These are phyloP conservation scores for Melanogrammus aeglefinus DNA, from an alignment of 2,797 vertebrate genomes.

Conservation along the genomic window DNA sequence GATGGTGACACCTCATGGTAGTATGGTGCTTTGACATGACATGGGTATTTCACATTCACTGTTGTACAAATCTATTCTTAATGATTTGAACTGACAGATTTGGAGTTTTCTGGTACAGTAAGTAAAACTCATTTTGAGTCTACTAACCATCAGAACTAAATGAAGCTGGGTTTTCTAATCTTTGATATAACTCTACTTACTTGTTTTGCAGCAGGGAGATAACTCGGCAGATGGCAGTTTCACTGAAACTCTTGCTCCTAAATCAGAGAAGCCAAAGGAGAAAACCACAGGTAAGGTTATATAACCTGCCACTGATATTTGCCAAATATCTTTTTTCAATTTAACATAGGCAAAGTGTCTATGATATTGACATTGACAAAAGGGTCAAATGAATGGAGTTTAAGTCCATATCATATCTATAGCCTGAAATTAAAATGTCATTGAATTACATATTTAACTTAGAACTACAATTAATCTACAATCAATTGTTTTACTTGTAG, in stretches of 20 bases:
- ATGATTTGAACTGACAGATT: not conserved
- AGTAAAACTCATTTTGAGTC: not conserved
- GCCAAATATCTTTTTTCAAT: not conserved
- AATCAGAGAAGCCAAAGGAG: conserved; percentile 13
- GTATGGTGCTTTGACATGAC: not conserved
- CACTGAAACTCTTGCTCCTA: conserved; percentile 27
- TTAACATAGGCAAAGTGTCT: too few relatives aligned
- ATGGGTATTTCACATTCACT: not conserved
- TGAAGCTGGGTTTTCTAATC: not conserved
- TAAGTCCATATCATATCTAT: not conserved
- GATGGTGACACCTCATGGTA: not conserved
- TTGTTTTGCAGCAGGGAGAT: conserved; percentile 44
- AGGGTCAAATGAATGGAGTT: not conserved
- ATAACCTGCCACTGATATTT: not conserved
- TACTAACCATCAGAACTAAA: not conserved
- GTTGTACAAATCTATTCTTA: not conserved
- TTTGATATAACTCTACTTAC: not conserved
- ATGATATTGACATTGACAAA: not conserved
- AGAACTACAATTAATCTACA: not conserved
- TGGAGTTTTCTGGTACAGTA: not conserved
- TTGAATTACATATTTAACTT: not conserved
- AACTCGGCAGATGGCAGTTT: conserved; percentile 59
- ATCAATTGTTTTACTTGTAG: not conserved
- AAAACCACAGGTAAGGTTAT: conserved; percentile 39
- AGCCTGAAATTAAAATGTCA: not conserved